A percentile compares a stretch with the other conserved stretches of the same genome.
Evolutionary conservation across 2,113 vertebrate species (phyloP).

Genomic region (Danionella cerebrum): DNA sequence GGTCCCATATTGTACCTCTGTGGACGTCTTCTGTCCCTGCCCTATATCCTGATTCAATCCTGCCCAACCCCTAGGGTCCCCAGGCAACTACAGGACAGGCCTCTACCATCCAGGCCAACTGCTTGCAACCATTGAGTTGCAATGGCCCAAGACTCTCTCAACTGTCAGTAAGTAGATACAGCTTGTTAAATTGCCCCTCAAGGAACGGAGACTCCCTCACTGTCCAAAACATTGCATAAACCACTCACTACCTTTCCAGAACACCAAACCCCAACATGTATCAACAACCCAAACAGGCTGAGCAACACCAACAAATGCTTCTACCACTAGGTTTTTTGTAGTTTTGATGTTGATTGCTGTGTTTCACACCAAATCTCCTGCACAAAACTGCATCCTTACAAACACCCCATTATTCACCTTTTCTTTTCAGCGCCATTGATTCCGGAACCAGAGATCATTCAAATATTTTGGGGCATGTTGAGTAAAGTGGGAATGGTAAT

Average conservation of each 20-base stretch:
- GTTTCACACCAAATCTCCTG: not conserved
- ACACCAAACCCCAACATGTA: not conserved
- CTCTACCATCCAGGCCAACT: constrained; percentile 61
- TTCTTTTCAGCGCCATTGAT: not conserved
- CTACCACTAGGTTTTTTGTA: constrained; percentile 12
- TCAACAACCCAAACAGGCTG: constrained; percentile 1
- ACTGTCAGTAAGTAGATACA: constrained; percentile 73
- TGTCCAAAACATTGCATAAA: not conserved
- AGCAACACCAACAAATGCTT: not conserved
- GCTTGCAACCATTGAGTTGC: constrained; percentile 68
- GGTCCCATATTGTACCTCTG: constrained; percentile 23
- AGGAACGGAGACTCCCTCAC: constrained; percentile 20
- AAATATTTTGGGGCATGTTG: constrained; percentile 9
- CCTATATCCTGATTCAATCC: constrained; percentile 33
- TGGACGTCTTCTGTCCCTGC: constrained; percentile 24
- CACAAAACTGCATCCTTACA: not conserved
- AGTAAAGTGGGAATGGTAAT: not conserved
- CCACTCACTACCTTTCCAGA: not conserved
- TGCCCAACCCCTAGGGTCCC: constrained; percentile 50
- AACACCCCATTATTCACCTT: constrained; percentile 2
- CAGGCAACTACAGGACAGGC: constrained; percentile 63
- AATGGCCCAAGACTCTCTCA: constrained; percentile 64
- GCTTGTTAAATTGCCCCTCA: constrained; percentile 36
- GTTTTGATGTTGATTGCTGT: constrained; percentile 12
- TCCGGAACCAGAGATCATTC: not conserved